Evolutionary conservation across 2,113 vertebrate species (phyloP).

Genomic region (Nipponia nippon): DNA sequence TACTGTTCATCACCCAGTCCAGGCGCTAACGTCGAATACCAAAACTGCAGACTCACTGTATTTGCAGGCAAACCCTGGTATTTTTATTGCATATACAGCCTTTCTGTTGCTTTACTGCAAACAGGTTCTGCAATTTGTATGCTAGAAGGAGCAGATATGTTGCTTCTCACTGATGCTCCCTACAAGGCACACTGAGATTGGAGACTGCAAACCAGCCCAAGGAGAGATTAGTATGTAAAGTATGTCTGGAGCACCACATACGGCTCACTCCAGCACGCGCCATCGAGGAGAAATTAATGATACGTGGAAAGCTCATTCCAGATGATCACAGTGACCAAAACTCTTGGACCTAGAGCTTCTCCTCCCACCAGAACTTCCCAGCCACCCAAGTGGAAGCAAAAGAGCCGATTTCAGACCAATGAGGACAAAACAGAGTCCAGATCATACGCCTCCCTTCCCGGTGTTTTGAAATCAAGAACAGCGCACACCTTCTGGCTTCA

Average conservation of each 20-base stretch:
- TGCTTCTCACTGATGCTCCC: neutral
- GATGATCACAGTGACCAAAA: slow-evolving; percentile 50
- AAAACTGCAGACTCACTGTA: neutral
- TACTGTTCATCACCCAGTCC: neutral
- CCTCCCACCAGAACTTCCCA: neutral
- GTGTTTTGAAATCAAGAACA: neutral
- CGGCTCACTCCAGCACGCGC: neutral
- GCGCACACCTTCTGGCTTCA: neutral
- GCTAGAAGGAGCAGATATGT: accelerated
- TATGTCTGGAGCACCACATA: slow-evolving; percentile 58
- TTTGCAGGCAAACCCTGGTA: neutral
- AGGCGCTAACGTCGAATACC: neutral
- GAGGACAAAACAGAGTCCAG: neutral
- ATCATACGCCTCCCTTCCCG: neutral
- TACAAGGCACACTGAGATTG: neutral
- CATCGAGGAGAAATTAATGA: slow-evolving; percentile 43
- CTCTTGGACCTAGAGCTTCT: slow-evolving; percentile 17
- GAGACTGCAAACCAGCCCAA: neutral
- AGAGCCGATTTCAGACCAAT: slow-evolving; percentile 2
- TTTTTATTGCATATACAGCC: neutral
- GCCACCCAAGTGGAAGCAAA: slow-evolving; percentile 31
- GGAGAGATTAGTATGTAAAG: slow-evolving; percentile 54
- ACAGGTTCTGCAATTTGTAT: neutral
- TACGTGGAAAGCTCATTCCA: slow-evolving; percentile 56
- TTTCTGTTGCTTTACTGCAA: neutral